Percentiles rank a stretch among this genome's conserved stretches.
Conservation (phyloP, 2,888 invertebrate genomes). For the Galeruca laticollis region DNA sequence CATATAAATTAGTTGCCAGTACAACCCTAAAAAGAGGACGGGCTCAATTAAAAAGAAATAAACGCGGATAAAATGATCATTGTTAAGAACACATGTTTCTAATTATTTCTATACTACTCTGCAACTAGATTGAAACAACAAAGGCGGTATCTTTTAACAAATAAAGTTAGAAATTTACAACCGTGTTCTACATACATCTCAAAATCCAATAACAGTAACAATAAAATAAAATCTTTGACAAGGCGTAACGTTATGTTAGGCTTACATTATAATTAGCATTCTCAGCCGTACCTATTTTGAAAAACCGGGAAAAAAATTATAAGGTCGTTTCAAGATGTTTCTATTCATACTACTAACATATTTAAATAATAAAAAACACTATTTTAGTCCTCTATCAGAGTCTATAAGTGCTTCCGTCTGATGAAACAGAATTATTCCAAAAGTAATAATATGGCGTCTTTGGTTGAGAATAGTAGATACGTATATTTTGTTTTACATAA, state of each 20-base stretch:
- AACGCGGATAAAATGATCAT: conserved; percentile 31
- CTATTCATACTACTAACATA: not conserved
- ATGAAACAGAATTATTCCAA: too few species aligned
- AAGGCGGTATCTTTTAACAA: conserved; percentile 39
- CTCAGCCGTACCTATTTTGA: not conserved
- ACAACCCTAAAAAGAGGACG: conserved; percentile 19
- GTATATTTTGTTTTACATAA: too few species aligned
- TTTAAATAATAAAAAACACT: not conserved
- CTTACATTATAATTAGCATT: conserved; percentile 3
- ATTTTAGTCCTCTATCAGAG: too few species aligned
- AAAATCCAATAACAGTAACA: conserved; percentile 21
- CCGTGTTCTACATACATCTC: conserved; percentile 20
- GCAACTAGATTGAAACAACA: conserved; percentile 44
- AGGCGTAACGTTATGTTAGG: conserved; percentile 12
- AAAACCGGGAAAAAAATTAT: not conserved
- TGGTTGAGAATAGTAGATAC: too few species aligned
- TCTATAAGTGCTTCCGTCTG: too few species aligned
- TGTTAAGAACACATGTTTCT: conserved; percentile 30
- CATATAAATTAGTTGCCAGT: conserved; percentile 11
- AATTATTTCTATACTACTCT: conserved; percentile 35
- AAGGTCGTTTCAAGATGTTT: not conserved
- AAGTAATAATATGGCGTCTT: too few species aligned
- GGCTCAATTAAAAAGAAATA: conserved; percentile 29
- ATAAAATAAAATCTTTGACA: conserved; percentile 21
- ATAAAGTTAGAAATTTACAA: conserved; percentile 35